Percentiles rank a stretch among this genome's conserved stretches.
Conservation (phyloP, 2,797 vertebrate species). For the Hoplostethus atlanticus region DNA sequence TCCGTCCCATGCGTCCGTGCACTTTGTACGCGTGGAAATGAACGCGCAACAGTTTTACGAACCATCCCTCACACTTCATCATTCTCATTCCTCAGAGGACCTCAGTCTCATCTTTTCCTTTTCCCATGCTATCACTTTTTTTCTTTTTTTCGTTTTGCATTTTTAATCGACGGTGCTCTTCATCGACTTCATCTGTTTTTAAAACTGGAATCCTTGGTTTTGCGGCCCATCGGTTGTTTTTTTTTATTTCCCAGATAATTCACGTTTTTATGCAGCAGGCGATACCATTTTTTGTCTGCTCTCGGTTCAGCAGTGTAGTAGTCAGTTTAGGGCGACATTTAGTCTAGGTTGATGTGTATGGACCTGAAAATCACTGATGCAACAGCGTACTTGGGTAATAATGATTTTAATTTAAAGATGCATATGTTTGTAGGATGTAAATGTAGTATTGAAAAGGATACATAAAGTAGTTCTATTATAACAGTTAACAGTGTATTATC, state of each 20-base stretch:
- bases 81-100: constrained; percentile 68
- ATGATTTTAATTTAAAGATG: constrained; percentile 68
- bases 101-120: constrained; percentile 50
- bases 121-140: constrained; percentile 23
- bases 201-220: constrained; percentile 73
- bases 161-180: constrained; percentile 44
- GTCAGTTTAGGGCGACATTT: constrained; percentile 50
- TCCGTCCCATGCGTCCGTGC: constrained; percentile 70
- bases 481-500: constrained; percentile 45
- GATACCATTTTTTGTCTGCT: constrained; percentile 37
- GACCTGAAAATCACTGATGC: constrained; percentile 44
- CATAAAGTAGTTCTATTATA: constrained; percentile 41
- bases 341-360: constrained; percentile 57
- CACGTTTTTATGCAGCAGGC: constrained; percentile 37
- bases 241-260: constrained; percentile 38
- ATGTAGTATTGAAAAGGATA: constrained; percentile 59
- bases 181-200: constrained; percentile 57
- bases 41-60: constrained; percentile 53
- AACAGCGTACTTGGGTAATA: constrained; percentile 1
- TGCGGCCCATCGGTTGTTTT: constrained; percentile 25
- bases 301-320: constrained; percentile 52
- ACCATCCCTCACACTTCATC: constrained; percentile 50
- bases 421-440: constrained; percentile 67
- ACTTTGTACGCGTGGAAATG: constrained; percentile 62
- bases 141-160: constrained; percentile 35